A percentile compares a stretch with the other conserved stretches of the same genome.
These are phyloP conservation scores for Brachyopa scutellaris DNA, from an alignment of 2,888 invertebrate species.

Conservation along the genomic window DNA sequence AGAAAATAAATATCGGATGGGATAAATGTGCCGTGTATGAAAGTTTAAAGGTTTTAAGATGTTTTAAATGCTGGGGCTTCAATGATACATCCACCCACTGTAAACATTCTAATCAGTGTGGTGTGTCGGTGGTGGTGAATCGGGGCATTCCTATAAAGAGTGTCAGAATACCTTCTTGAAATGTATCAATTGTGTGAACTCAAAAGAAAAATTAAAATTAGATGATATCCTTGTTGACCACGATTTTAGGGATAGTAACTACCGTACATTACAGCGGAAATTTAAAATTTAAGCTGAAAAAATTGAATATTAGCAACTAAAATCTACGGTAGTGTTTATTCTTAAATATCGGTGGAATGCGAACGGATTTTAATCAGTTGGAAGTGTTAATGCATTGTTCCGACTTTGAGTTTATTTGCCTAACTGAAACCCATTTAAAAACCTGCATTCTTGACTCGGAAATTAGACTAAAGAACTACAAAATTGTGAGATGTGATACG, in stretches of 20 bases:
- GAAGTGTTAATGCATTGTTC: not conserved
- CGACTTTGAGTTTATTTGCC: not conserved
- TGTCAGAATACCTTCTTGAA: conserved; percentile 1
- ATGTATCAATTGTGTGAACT: conserved; percentile 40
- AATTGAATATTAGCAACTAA: not conserved
- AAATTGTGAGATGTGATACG: not conserved
- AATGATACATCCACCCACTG: conserved; percentile 30
- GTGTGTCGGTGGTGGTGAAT: conserved; percentile 18
- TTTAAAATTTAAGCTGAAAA: not conserved
- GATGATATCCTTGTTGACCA: conserved; percentile 22
- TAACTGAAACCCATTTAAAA: not conserved
- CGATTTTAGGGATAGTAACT: conserved; percentile 10
- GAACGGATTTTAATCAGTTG: not conserved
- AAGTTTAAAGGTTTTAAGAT: conserved; percentile 28
- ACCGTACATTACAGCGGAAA: not conserved
- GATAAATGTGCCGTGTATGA: no score
- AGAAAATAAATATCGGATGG: not conserved
- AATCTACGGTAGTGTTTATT: not conserved
- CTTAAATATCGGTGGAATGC: not conserved
- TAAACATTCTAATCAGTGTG: conserved; percentile 10
- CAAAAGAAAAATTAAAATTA: conserved; percentile 23
- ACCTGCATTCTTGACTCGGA: not conserved
- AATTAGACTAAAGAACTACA: not conserved
- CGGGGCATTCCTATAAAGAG: conserved; percentile 9
- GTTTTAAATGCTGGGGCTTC: conserved; percentile 51